Conservation (phyloP, 2,888 invertebrate genomes). For the Polyploca ridens region DNA sequence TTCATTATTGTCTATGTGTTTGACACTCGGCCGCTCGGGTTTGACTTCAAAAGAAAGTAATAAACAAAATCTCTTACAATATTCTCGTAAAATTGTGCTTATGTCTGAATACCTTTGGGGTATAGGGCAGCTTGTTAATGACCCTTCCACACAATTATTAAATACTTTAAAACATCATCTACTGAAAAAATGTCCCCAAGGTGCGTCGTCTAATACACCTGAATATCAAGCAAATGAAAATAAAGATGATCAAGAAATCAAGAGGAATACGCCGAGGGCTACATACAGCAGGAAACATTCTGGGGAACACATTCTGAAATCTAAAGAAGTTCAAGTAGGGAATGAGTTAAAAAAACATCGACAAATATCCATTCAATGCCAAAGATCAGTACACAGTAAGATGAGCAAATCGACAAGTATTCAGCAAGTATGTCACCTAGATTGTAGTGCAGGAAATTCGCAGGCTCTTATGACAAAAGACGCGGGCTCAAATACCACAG, state of each 20-base stretch:
- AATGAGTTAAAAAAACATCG: neutral
- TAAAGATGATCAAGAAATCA: neutral
- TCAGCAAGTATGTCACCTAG: neutral
- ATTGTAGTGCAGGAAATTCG: neutral
- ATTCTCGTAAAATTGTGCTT: neutral
- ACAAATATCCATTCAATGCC: conserved; percentile 9
- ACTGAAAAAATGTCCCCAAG: neutral
- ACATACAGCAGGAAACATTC: neutral
- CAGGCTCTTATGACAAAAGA: neutral
- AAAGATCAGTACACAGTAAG: neutral
- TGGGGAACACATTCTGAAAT: neutral
- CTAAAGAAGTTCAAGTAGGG: conserved; percentile 7
- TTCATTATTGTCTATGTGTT: too few species aligned
- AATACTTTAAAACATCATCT: neutral
- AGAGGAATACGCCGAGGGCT: neutral
- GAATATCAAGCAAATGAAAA: neutral
- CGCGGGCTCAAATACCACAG: neutral
- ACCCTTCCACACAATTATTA: conserved; percentile 8
- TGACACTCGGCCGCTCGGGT: too few species aligned
- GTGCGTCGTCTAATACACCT: neutral
- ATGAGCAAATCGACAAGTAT: conserved; percentile 4
- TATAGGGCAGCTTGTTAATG: conserved; percentile 9
- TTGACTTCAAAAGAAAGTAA: too few species aligned
- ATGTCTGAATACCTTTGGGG: conserved; percentile 11
- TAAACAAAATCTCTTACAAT: neutral